A percentile compares a stretch with the other conserved stretches of the same genome.
Evolutionary conservation across 2,888 invertebrate species (phyloP).

Genomic region (Lithophane semibrunnea): DNA sequence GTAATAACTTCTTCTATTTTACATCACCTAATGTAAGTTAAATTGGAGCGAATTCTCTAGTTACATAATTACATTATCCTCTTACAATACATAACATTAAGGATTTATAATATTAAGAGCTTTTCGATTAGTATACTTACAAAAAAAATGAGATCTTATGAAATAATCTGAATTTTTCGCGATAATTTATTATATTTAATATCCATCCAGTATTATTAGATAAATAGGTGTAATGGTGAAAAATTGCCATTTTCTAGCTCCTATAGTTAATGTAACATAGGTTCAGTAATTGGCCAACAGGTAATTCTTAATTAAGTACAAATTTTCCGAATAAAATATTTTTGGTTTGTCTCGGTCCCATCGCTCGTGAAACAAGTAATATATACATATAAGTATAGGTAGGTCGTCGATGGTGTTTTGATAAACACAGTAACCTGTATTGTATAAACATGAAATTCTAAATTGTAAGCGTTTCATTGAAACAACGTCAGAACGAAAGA

Average conservation of each 20-base stretch:
- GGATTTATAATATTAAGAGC: conserved; percentile 87
- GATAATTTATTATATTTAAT: conserved; percentile 87
- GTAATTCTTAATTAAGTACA: conserved; percentile 71
- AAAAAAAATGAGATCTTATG: conserved; percentile 88
- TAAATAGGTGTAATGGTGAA: conserved; percentile 84
- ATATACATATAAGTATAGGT: conserved; percentile 21
- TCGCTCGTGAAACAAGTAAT: conserved; percentile 67
- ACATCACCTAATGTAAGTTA: conserved; percentile 80
- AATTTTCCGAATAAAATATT: conserved; percentile 60
- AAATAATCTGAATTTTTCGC: conserved; percentile 87
- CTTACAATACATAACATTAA: conserved; percentile 82
- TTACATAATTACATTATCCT: conserved; percentile 82
- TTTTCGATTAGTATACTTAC: conserved; percentile 89
- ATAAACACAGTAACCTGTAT: conserved; percentile 36
- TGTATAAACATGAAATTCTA: conserved; percentile 42
- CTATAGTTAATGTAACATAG: conserved; percentile 83
- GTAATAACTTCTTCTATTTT: conserved; percentile 73
- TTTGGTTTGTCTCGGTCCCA: conserved; percentile 70
- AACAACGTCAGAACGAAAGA: conserved; percentile 38
- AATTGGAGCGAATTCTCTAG: conserved; percentile 76
- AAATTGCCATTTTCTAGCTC: conserved; percentile 82
- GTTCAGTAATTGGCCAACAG: conserved; percentile 81
- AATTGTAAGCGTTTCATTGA: conserved; percentile 52
- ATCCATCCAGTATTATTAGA: conserved; percentile 90
- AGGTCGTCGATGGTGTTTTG: conserved; percentile 42